Evolutionary conservation across 2,113 vertebrate species (phyloP).

Genomic region (Poeciliopsis occidentalis): DNA sequence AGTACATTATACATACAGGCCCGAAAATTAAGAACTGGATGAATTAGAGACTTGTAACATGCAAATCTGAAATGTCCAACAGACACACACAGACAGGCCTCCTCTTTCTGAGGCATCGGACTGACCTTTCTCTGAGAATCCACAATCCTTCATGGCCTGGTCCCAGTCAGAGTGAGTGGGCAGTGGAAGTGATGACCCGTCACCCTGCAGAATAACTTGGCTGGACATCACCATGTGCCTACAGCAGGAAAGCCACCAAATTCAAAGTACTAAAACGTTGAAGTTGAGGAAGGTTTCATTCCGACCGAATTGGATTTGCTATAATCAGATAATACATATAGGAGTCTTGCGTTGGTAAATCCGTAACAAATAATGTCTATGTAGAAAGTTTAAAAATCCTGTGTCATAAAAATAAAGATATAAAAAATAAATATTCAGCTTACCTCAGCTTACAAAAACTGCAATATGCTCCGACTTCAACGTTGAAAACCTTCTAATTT

Average conservation of each 20-base stretch:
- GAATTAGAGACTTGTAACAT: background rate
- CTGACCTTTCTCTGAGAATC: constrained; percentile 70
- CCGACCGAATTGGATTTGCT: too few species aligned
- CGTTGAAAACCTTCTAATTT: background rate
- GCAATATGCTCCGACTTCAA: background rate
- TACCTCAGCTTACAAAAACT: constrained; percentile 40
- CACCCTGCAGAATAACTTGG: constrained; percentile 36
- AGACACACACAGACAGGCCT: constrained; percentile 1
- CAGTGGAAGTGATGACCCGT: constrained; percentile 22
- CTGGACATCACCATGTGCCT: constrained; percentile 57
- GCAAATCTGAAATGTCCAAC: background rate
- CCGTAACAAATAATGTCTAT: too few species aligned
- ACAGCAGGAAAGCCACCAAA: background rate
- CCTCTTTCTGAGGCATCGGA: background rate
- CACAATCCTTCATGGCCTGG: constrained; percentile 53
- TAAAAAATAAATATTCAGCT: background rate
- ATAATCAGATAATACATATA: too few species aligned
- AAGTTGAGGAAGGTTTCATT: too few species aligned
- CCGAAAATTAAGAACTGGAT: too few species aligned
- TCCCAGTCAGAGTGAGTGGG: constrained; percentile 16
- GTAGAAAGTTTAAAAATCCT: too few species aligned
- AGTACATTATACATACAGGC: too few species aligned
- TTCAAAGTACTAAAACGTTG: too few species aligned
- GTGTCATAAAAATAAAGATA: background rate
- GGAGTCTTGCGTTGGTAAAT: too few species aligned